phyloP scores from a whole-genome alignment of 2,888 invertebrate species.

The Ichneumon xanthorius region DNA sequence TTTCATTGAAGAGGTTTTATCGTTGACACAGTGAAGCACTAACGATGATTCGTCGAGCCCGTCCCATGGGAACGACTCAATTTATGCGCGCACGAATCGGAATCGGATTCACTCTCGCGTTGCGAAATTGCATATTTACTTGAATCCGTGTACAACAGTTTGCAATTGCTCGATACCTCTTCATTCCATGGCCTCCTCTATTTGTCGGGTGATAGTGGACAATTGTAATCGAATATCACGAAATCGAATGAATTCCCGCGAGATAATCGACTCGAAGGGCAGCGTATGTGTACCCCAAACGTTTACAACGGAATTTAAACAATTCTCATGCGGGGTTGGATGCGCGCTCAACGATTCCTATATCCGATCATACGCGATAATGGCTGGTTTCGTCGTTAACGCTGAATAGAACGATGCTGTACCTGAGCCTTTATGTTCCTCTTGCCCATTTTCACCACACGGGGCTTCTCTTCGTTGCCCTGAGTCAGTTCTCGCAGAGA shows the following conservation, averaged over 20 bases:
- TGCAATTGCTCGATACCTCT: conserved; percentile 1
- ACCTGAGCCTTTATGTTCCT: conserved; percentile 94
- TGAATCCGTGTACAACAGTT: conserved; percentile 27
- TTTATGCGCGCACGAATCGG: conserved; percentile 36
- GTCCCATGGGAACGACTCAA: not conserved
- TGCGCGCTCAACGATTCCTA: not conserved
- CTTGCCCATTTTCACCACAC: conserved; percentile 91
- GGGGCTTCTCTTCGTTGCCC: conserved; percentile 85
- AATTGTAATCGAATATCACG: conserved; percentile 53
- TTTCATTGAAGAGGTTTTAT: not conserved
- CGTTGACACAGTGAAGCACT: not conserved
- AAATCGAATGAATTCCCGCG: conserved; percentile 34
- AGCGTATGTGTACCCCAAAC: not conserved
- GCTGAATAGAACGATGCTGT: conserved; percentile 33
- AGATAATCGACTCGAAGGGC: conserved; percentile 19
- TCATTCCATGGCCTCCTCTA: not conserved
- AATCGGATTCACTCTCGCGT: conserved; percentile 48
- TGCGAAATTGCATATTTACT: conserved; percentile 48
- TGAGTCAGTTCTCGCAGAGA: conserved; percentile 84
- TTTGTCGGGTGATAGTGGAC: conserved; percentile 6
- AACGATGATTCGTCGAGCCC: conserved; percentile 20
- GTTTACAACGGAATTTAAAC: not conserved
- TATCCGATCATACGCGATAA: not conserved
- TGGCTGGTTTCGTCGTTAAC: not conserved
- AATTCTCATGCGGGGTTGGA: not conserved